These are phyloP conservation scores for Nasalis larvatus DNA, from an alignment of 2,113 vertebrate genomes.

Conservation along the genomic window DNA sequence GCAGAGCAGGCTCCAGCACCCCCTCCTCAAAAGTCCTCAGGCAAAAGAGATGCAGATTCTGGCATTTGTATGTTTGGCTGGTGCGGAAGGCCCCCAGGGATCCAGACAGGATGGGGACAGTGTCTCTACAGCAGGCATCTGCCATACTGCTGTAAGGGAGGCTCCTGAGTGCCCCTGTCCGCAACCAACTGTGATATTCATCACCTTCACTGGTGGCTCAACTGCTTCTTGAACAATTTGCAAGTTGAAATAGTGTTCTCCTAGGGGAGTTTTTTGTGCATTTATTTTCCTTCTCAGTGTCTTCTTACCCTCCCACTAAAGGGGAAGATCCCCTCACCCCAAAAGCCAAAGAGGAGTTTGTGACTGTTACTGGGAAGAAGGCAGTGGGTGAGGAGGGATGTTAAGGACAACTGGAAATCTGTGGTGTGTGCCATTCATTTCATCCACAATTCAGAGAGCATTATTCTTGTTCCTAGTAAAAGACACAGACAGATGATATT, in stretches of 20 bases:
- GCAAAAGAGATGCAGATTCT: background rate
- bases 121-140: background rate
- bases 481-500: background rate
- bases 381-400: background rate
- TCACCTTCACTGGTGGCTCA: background rate
- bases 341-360: background rate
- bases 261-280: background rate
- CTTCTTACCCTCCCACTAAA: constrained; percentile 7
- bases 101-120: background rate
- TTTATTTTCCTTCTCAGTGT: constrained; percentile 28
- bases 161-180: background rate
- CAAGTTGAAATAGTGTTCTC: background rate
- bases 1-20: background rate
- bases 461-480: background rate
- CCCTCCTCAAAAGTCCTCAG: background rate
- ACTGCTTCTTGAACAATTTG: constrained; percentile 27
- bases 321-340: background rate
- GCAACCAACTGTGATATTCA: background rate
- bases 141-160: background rate
- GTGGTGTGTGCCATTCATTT: no score
- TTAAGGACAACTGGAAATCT: background rate
- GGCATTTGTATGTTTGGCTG: background rate
- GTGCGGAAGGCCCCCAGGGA: background rate
- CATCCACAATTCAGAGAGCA: background rate
- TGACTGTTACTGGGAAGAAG: background rate